Conservation (phyloP, 2,888 invertebrate species). For the Clistopyga incitator region DNA sequence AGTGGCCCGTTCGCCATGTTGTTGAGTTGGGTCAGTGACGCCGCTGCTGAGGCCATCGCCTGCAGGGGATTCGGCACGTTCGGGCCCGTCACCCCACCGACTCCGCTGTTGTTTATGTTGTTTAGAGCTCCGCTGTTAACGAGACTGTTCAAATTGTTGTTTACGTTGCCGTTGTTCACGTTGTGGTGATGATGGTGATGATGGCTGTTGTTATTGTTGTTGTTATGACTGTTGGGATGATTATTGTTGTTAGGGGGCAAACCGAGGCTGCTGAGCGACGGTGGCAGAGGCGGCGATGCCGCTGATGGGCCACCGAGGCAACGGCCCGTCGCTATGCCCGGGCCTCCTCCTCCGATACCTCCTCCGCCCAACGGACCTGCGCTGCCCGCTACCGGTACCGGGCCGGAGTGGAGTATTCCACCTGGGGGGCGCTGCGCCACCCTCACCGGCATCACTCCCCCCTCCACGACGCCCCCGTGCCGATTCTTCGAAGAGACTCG, state of each 20-base stretch:
- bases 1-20: constrained; percentile 83
- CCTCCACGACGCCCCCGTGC: constrained; percentile 83
- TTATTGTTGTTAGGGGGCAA: constrained; percentile 66
- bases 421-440: constrained; percentile 88
- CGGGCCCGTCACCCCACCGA: constrained; percentile 59
- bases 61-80: constrained; percentile 80
- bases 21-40: constrained; percentile 82
- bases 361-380: constrained; percentile 86
- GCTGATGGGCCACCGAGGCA: constrained; percentile 85
- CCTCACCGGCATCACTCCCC: constrained; percentile 85
- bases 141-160: constrained; percentile 54
- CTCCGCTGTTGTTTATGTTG: constrained; percentile 67
- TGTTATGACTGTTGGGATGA: constrained; percentile 53
- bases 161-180: constrained; percentile 50
- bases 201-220: constrained; percentile 71
- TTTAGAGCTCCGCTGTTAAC: constrained; percentile 42
- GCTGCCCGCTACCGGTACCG: constrained; percentile 87
- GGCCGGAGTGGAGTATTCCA: constrained; percentile 88
- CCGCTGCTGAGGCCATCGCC: constrained; percentile 82
- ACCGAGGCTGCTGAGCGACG: constrained; percentile 75
- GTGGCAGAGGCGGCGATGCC: constrained; percentile 81
- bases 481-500: constrained; percentile 66
- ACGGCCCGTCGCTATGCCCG: constrained; percentile 86
- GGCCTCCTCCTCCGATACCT: constrained; percentile 80
- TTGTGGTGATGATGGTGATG: constrained; percentile 82